Percentiles rank a stretch among this genome's conserved stretches.
Conservation (phyloP, 2,113 vertebrate species). For the Phylloscopus trochilus region DNA sequence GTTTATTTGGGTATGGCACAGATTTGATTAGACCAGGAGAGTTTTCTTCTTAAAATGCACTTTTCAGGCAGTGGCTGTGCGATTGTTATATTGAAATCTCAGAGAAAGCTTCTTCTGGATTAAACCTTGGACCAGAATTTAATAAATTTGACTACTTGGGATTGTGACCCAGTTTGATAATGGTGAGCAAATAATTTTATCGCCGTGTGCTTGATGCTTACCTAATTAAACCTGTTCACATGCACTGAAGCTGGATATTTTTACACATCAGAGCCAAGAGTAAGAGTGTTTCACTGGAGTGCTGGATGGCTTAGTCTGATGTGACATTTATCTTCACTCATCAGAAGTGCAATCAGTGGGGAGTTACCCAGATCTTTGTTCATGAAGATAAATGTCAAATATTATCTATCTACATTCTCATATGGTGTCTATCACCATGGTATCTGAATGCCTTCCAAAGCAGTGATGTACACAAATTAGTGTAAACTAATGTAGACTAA, state of each 20-base stretch:
- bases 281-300: slow-evolving; percentile 7
- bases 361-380: slow-evolving; percentile 49
- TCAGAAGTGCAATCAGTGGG: slow-evolving; percentile 38
- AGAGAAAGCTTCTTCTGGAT: neutral
- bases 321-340: slow-evolving; percentile 51
- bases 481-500: neutral
- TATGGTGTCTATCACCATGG: slow-evolving; percentile 20
- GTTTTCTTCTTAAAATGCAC: neutral
- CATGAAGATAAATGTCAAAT: slow-evolving; percentile 58
- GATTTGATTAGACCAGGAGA: neutral
- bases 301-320: slow-evolving; percentile 20
- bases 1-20: neutral
- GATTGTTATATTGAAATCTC: neutral
- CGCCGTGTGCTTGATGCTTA: neutral
- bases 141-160: neutral
- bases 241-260: slow-evolving; percentile 1
- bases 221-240: neutral
- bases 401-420: slow-evolving; percentile 46
- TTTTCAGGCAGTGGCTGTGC: neutral
- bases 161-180: neutral
- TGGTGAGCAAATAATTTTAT: neutral
- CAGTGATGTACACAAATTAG: slow-evolving; percentile 20
- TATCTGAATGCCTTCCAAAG: slow-evolving; percentile 22
- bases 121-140: neutral
- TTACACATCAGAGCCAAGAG: neutral